These are phyloP conservation scores for Girardinus metallicus DNA, from an alignment of 2,797 vertebrate genomes.

Conservation along the genomic window DNA sequence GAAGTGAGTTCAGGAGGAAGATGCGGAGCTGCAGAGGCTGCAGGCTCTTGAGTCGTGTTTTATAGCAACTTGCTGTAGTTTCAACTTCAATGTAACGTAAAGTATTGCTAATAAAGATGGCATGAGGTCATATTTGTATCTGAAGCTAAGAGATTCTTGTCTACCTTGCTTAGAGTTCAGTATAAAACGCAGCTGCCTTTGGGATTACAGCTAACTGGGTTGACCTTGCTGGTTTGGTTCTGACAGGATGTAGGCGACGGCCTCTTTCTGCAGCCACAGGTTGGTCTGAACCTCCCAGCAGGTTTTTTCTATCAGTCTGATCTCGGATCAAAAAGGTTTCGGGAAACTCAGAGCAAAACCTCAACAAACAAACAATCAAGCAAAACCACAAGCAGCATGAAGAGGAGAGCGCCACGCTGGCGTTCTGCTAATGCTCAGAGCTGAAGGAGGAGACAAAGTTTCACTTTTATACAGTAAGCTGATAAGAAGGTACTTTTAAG, in stretches of 20 bases:
- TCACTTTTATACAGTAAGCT: too few relatives aligned
- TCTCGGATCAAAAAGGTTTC: slow-evolving; percentile 7
- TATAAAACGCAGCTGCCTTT: not conserved
- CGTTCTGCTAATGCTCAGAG: not conserved
- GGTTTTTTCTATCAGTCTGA: not conserved
- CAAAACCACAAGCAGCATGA: not conserved
- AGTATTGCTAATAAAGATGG: too few relatives aligned
- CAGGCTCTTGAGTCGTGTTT: too few relatives aligned
- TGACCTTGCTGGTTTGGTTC: not conserved
- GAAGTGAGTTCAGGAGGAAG: too few relatives aligned
- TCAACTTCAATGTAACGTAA: too few relatives aligned
- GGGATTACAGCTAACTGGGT: not conserved
- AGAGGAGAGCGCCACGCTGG: not conserved
- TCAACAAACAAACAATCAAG: not conserved
- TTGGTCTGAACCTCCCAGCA: not conserved
- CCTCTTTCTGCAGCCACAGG: not conserved
- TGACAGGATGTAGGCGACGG: not conserved
- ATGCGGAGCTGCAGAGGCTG: too few relatives aligned
- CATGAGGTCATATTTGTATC: too few relatives aligned
- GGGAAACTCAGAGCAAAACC: slow-evolving; percentile 1
- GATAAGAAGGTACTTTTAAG: too few relatives aligned
- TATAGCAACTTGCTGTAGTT: too few relatives aligned
- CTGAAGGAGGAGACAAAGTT: not conserved
- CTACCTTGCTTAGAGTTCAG: too few relatives aligned
- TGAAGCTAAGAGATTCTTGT: too few relatives aligned